Conservation (phyloP, 2,797 vertebrate genomes). For the Anguilla megastoma region DNA sequence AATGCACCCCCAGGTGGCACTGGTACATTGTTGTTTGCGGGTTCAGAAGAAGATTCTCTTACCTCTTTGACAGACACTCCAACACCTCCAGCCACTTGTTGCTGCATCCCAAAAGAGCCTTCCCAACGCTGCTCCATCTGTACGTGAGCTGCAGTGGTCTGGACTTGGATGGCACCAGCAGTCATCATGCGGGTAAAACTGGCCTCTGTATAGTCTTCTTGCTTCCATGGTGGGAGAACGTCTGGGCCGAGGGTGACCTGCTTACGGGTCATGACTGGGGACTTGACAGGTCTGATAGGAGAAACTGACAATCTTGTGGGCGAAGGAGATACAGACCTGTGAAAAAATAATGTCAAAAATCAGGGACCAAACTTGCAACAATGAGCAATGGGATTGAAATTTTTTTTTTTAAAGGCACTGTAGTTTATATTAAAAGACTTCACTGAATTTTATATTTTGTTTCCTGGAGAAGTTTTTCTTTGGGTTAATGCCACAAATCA, state of each 20-base stretch:
- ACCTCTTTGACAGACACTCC: slow-evolving; percentile 59
- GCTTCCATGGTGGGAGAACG: slow-evolving; percentile 90
- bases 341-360: slow-evolving; percentile 16
- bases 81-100: slow-evolving; percentile 44
- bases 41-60: slow-evolving; percentile 16
- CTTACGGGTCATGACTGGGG: slow-evolving; percentile 82
- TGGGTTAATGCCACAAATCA: not conserved
- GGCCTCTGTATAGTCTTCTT: slow-evolving; percentile 76
- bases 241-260: slow-evolving; percentile 63
- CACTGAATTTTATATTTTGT: not conserved
- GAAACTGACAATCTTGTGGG: slow-evolving; percentile 81
- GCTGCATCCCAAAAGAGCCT: slow-evolving; percentile 67
- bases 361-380: not conserved
- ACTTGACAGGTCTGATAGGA: slow-evolving; percentile 91
- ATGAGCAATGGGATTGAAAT: not conserved
- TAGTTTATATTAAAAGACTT: not conserved
- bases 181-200: slow-evolving; percentile 72
- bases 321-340: slow-evolving; percentile 88
- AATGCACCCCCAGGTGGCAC: slow-evolving; percentile 41
- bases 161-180: slow-evolving; percentile 49
- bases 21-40: not conserved
- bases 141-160: slow-evolving; percentile 63
- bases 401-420: not conserved
- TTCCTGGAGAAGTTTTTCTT: not conserved
- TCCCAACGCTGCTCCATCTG: slow-evolving; percentile 79